Evolutionary conservation across 2,888 invertebrate species (phyloP).

Genomic region (Mesoligia furuncula): DNA sequence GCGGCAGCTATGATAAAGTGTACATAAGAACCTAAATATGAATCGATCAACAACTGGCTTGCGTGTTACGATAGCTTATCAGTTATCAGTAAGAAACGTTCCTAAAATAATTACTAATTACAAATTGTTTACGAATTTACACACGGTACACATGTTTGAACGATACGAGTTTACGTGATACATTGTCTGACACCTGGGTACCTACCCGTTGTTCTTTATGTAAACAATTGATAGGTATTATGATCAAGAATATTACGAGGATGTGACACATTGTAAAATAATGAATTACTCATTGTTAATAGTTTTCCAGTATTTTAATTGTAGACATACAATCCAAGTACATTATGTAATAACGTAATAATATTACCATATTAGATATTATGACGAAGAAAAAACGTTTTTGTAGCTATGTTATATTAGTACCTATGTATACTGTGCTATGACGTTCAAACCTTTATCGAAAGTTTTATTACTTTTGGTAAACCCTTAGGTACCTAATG

Average conservation of each 20-base stretch:
- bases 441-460: neutral
- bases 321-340: neutral
- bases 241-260: constrained; percentile 20
- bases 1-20: constrained; percentile 43
- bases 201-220: constrained; percentile 22
- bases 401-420: neutral
- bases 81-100: constrained; percentile 20
- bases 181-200: constrained; percentile 43
- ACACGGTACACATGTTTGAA: constrained; percentile 21
- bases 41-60: constrained; percentile 40
- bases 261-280: constrained; percentile 44
- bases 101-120: constrained; percentile 38
- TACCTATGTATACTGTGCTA: neutral
- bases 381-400: neutral
- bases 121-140: constrained; percentile 32
- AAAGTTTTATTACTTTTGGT: neutral
- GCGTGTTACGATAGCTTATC: constrained; percentile 34
- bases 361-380: neutral
- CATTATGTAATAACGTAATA: constrained; percentile 1
- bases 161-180: constrained; percentile 22
- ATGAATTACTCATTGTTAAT: constrained; percentile 33
- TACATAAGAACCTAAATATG: constrained; percentile 10
- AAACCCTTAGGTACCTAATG: constrained; percentile 1
- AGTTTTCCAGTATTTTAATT: constrained; percentile 29
- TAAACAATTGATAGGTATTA: constrained; percentile 49